Conservation (phyloP, 2,113 vertebrate genomes). For the Macrotus californicus region DNA sequence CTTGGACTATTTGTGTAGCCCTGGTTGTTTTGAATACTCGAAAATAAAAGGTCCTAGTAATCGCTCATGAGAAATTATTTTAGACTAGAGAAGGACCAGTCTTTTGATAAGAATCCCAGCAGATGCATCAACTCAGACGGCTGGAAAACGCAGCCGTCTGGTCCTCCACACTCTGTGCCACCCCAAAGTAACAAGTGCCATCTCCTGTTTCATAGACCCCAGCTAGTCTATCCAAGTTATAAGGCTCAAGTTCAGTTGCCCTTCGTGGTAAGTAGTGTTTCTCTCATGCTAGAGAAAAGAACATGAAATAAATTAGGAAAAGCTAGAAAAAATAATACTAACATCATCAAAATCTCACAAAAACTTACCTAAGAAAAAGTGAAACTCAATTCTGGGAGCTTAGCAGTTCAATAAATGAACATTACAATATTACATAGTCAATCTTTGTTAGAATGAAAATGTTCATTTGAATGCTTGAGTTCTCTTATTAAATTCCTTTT, state of each 20-base stretch:
- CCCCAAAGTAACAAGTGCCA: background rate
- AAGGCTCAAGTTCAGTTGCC: background rate
- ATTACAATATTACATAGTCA: background rate
- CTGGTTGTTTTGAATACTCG: background rate
- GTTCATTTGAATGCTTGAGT: background rate
- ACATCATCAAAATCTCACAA: constrained; percentile 41
- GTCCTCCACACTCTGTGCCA: background rate
- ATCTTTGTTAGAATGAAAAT: constrained; percentile 6
- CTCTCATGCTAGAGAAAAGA: constrained; percentile 18
- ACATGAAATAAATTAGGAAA: constrained; percentile 22
- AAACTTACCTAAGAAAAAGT: background rate
- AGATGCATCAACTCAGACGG: background rate
- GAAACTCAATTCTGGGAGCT: background rate
- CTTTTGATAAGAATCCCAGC: background rate
- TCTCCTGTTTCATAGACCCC: background rate
- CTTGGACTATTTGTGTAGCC: background rate
- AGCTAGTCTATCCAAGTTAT: background rate
- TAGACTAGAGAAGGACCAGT: background rate
- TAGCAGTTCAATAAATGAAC: background rate
- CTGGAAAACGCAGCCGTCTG: background rate
- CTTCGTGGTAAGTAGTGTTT: constrained; percentile 15
- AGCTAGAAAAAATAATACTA: constrained; percentile 30
- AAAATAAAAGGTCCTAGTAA: constrained; percentile 39
- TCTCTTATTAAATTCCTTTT: constrained; percentile 28
- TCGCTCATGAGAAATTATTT: constrained; percentile 1